phyloP scores from a whole-genome alignment of 2,888 invertebrate species.

The Artemia sinica region DNA sequence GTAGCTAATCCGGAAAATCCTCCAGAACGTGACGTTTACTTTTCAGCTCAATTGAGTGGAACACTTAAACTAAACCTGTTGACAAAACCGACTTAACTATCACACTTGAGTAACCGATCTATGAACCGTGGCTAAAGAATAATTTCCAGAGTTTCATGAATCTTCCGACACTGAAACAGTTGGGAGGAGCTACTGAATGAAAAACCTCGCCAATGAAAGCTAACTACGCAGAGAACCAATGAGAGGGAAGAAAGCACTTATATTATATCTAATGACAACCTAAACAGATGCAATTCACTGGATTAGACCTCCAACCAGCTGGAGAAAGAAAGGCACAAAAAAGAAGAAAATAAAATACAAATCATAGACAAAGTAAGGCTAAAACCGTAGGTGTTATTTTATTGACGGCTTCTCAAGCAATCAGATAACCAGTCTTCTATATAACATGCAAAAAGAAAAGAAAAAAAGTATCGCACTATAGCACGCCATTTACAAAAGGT shows the following conservation, averaged over 20 bases:
- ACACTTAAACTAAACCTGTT: constrained; percentile 13
- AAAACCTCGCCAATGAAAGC: constrained; percentile 7
- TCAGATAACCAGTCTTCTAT: too few species aligned
- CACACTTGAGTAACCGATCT: constrained; percentile 14
- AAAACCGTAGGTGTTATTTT: too few species aligned
- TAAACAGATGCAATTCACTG: constrained; percentile 11
- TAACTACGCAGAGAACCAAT: background rate
- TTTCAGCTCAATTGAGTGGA: constrained; percentile 9
- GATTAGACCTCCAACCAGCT: constrained; percentile 9
- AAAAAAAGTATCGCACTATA: too few species aligned
- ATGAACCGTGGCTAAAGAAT: constrained; percentile 13
- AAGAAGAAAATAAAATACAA: too few species aligned
- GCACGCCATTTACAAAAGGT: too few species aligned
- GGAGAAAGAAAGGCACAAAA: background rate
- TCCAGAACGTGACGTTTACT: background rate
- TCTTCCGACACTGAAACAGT: background rate
- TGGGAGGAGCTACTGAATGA: background rate
- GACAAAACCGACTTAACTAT: constrained; percentile 11
- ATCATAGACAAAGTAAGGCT: too few species aligned
- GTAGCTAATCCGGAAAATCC: background rate
- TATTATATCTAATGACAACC: constrained; percentile 4
- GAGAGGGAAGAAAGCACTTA: background rate
- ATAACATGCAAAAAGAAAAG: too few species aligned
- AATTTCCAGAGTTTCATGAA: constrained; percentile 12
- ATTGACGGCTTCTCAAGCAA: too few species aligned